Conservation (phyloP, 2,888 invertebrate genomes). For the Holacanthella duospinosa region DNA sequence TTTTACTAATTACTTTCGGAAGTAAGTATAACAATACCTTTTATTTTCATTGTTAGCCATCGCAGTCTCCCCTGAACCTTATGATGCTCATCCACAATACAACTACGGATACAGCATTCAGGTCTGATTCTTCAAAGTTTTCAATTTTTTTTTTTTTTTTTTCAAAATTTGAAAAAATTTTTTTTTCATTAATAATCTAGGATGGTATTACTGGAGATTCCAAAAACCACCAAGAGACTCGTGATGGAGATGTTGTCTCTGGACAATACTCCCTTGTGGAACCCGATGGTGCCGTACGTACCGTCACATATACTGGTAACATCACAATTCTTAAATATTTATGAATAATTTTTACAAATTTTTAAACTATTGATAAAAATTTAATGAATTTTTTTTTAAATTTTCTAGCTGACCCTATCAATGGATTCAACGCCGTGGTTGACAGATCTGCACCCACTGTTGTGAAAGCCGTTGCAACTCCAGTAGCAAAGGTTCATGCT, state of each 20-base stretch:
- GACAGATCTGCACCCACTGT: constrained; percentile 7
- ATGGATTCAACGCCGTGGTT: constrained; percentile 10
- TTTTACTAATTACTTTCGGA: too few species aligned
- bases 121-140: neutral
- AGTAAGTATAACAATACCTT: too few species aligned
- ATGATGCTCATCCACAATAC: constrained; percentile 30
- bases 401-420: constrained; percentile 7
- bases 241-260: constrained; percentile 9
- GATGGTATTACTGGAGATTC: constrained; percentile 9
- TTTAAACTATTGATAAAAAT: too few species aligned
- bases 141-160: neutral
- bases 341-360: too few species aligned
- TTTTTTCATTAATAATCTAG: neutral
- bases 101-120: constrained; percentile 28
- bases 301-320: constrained; percentile 10
- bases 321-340: too few species aligned
- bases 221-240: constrained; percentile 9
- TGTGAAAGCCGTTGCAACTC: constrained; percentile 2
- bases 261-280: constrained; percentile 12
- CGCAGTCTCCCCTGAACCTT: constrained; percentile 23
- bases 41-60: too few species aligned
- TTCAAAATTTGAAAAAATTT: too few species aligned
- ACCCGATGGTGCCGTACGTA: constrained; percentile 12
- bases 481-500: constrained; percentile 6
- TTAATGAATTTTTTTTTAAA: too few species aligned